These are phyloP conservation scores for Pteria penguin DNA, from an alignment of 2,888 invertebrate genomes.

Conservation along the genomic window DNA sequence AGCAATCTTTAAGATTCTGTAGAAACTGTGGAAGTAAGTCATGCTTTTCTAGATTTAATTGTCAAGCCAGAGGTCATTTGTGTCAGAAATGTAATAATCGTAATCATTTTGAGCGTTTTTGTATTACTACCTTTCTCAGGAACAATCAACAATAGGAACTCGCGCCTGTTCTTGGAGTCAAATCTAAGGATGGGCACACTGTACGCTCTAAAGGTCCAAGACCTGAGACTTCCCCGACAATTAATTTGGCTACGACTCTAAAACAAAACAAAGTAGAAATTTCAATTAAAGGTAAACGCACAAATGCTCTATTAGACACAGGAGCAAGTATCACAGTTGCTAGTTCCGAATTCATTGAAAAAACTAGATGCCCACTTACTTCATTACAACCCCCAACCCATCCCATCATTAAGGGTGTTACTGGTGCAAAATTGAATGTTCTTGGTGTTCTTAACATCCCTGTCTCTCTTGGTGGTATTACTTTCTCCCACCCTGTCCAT, in stretches of 20 bases:
- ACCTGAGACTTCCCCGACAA: neutral
- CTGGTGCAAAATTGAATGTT: conserved; percentile 13
- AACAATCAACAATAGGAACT: neutral
- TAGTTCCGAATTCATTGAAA: conserved; percentile 1
- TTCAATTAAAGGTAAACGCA: neutral
- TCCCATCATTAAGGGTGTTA: conserved; percentile 7
- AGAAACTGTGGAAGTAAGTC: conserved; percentile 21
- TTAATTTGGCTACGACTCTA: conserved; percentile 16
- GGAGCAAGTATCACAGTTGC: conserved; percentile 18
- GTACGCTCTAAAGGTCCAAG: neutral
- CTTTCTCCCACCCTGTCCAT: conserved; percentile 12
- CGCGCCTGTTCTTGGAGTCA: conserved; percentile 24
- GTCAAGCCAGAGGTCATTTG: conserved; percentile 16
- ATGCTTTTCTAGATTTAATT: conserved; percentile 4
- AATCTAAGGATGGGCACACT: conserved; percentile 15
- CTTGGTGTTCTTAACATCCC: conserved; percentile 16
- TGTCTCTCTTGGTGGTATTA: neutral
- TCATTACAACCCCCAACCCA: neutral
- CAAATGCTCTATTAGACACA: conserved; percentile 24
- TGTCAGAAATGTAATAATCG: conserved; percentile 5
- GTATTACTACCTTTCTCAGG: neutral
- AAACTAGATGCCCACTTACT: neutral
- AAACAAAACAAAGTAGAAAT: conserved; percentile 13
- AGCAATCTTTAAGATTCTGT: too few relatives aligned
- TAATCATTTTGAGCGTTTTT: conserved; percentile 8